These are phyloP conservation scores for Microctenopoma steveboyesi DNA, from an alignment of 2,797 vertebrate species.

Conservation along the genomic window DNA sequence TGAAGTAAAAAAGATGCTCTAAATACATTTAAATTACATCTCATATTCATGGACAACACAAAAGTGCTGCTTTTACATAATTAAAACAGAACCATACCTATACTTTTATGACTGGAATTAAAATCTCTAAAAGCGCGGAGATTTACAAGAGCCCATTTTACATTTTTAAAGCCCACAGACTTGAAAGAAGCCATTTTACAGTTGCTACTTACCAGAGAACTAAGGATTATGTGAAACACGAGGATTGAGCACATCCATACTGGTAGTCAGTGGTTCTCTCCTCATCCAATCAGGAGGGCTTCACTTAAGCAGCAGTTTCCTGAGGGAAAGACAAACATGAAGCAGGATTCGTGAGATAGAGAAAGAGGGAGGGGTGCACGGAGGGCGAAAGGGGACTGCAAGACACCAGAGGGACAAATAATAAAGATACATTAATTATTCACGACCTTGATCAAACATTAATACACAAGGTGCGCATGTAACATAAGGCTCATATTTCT, in stretches of 20 bases:
- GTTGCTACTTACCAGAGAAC: slow-evolving; percentile 57
- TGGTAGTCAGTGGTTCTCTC: slow-evolving; percentile 48
- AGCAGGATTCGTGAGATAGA: slow-evolving; percentile 63
- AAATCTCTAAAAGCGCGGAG: slow-evolving; percentile 5
- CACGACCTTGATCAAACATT: slow-evolving; percentile 71
- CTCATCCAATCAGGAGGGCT: slow-evolving; percentile 54
- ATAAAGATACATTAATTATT: slow-evolving; percentile 78
- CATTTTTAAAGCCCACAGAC: slow-evolving; percentile 4
- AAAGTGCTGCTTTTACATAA: no score
- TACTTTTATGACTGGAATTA: slow-evolving; percentile 6
- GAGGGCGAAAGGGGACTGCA: slow-evolving; percentile 43
- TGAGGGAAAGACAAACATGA: slow-evolving; percentile 68
- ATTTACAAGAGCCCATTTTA: slow-evolving; percentile 13
- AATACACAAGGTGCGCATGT: slow-evolving; percentile 51
- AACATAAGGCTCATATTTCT: slow-evolving; percentile 59
- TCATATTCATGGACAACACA: no score
- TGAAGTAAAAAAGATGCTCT: no score
- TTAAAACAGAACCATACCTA: neutral
- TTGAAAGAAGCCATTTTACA: neutral
- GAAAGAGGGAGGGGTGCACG: slow-evolving; percentile 14
- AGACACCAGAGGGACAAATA: slow-evolving; percentile 72
- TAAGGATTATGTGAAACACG: slow-evolving; percentile 62
- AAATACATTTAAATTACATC: no score
- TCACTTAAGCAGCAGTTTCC: slow-evolving; percentile 56
- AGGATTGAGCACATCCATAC: slow-evolving; percentile 72